Evolutionary conservation across 2,888 invertebrate species (phyloP).

Genomic region (Lathronympha strigana): DNA sequence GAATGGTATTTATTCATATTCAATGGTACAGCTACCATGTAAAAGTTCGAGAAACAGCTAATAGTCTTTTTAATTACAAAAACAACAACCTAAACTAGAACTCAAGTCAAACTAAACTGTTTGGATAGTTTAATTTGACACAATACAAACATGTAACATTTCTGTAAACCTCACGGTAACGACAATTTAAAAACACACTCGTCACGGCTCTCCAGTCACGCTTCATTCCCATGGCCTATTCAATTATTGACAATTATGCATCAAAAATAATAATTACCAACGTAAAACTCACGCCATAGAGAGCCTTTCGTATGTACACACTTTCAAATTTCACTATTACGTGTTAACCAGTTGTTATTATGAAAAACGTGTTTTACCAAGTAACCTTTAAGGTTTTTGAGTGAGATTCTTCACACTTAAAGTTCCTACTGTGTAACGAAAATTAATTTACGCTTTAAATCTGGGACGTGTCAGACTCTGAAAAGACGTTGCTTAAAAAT

Average conservation of each 20-base stretch:
- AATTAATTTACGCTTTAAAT: too few species aligned
- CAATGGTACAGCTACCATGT: too few species aligned
- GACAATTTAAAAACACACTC: slow-evolving; percentile 18
- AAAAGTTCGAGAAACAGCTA: too few species aligned
- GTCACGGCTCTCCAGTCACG: slow-evolving; percentile 35
- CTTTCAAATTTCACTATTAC: slow-evolving; percentile 60
- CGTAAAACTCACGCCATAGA: slow-evolving; percentile 44
- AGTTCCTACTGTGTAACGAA: not conserved
- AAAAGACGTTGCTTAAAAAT: too few species aligned
- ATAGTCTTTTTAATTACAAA: not conserved
- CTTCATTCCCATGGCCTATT: slow-evolving; percentile 34
- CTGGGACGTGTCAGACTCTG: too few species aligned
- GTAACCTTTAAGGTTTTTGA: slow-evolving; percentile 37
- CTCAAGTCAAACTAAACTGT: not conserved
- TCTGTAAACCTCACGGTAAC: slow-evolving; percentile 11
- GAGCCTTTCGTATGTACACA: slow-evolving; percentile 46
- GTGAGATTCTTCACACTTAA: slow-evolving; percentile 6
- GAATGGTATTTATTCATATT: too few species aligned
- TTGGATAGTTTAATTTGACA: not conserved
- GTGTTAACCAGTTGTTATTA: slow-evolving; percentile 50
- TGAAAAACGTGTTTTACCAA: slow-evolving; percentile 43
- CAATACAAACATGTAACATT: slow-evolving; percentile 7
- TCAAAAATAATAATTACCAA: slow-evolving; percentile 40
- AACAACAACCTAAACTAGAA: not conserved
- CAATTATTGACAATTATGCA: slow-evolving; percentile 45